Evolutionary conservation across 2,113 vertebrate species (phyloP), one percentile per base, ranked within the genome.

Genomic region (Podarcis muralis): DNA sequence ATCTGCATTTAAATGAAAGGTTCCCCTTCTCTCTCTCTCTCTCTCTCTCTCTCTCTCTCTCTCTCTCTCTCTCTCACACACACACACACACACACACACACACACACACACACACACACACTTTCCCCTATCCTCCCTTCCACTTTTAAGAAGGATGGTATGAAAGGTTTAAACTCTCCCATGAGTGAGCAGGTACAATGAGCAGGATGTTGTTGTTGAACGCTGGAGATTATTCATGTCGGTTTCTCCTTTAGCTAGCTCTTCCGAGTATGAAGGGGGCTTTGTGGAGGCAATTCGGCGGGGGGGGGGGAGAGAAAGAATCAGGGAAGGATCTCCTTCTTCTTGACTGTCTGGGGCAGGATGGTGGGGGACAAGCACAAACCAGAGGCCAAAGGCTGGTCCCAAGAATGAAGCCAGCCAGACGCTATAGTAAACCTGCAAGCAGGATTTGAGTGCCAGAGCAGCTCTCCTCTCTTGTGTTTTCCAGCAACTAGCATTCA

Each of bases 1-100:
- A 95, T 96, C 96, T 97, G 97, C 97, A 97, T 98, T 97, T 97
- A 96, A 97, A 97, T 97, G 95, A 97, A 96, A 92, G 5, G 6
- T 5, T 91, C 82, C 75, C 77, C 48, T 2, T 0, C 48, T 2
- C 48, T 48, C 48, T 53, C 48, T 12, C 43, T 6, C 40, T 6
- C 40, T 6, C 40, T 6, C 40, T 43, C 40, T 43, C 40, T 32
- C 1, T 12, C n/a, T 7, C 43, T 37, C 89, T 35, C 40, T 5
- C 40, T 6, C 40, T 43, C 5, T 6, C 40, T 35, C 1, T 12
- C n/a, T 7, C 43, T 37, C 89, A 4, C 40, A 4, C 40, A 37
- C 37, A 37, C 35, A 57, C 53, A 57, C 53, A 57, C 53, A n/a
- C n/a, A n/a, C n/a, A n/a, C n/a, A n/a, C n/a, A n/a, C 53, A 57